Conservation (phyloP, 1,140 invertebrate genomes). For the Steinernema feltiae region DNA sequence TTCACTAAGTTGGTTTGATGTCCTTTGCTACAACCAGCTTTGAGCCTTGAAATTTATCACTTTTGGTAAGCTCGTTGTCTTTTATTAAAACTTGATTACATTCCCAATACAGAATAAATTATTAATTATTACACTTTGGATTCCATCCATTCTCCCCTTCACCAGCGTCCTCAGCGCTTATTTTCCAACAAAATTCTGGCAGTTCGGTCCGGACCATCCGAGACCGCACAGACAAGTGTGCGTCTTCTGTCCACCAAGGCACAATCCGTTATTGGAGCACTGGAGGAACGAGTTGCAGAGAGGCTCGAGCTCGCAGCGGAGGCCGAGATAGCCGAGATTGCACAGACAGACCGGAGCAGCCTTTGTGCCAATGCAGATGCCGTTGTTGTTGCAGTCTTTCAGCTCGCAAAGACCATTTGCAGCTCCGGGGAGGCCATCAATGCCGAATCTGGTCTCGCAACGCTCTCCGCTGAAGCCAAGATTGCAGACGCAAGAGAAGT, state of each 20-base stretch:
- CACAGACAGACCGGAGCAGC: conserved; percentile 30
- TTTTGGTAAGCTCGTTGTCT: too few relatives aligned
- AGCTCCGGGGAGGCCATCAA: conserved; percentile 19
- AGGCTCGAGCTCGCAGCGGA: conserved; percentile 34
- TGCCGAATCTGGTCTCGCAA: conserved; percentile 28
- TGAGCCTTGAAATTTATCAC: too few relatives aligned
- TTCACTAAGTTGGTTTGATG: too few relatives aligned
- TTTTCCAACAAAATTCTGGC: not conserved
- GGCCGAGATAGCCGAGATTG: conserved; percentile 33
- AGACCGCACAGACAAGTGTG: not conserved
- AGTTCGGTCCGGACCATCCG: not conserved
- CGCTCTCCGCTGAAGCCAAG: conserved; percentile 34
- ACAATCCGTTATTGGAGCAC: not conserved
- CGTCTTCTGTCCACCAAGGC: not conserved
- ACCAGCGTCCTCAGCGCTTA: too few relatives aligned
- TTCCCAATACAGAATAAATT: too few relatives aligned
- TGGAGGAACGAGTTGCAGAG: not conserved
- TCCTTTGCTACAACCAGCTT: too few relatives aligned
- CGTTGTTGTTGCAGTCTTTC: conserved; percentile 40
- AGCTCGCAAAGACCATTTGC: conserved; percentile 32
- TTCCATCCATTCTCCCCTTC: too few relatives aligned
- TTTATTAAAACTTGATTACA: too few relatives aligned
- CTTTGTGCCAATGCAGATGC: conserved; percentile 39
- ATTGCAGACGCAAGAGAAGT: conserved; percentile 33
- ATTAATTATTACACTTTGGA: too few relatives aligned